Base-by-base conservation (phyloP, 2,113 vertebrate species). In the Nycticorax nycticorax region DNA sequence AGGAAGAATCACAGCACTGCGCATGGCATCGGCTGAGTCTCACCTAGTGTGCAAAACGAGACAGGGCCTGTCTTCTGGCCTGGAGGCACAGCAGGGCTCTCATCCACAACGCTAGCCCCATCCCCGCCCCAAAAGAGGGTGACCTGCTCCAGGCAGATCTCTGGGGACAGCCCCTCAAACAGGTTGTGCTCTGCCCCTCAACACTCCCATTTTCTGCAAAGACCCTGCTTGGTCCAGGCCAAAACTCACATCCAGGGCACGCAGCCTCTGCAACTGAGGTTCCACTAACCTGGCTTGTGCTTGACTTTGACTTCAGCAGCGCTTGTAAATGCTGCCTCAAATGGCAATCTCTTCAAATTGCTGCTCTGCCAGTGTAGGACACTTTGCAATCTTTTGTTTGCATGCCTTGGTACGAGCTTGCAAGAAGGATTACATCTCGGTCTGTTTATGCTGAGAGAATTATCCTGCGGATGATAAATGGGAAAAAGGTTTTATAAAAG, bases 181-280 rank as follows among this genome's bases (percentile, higher is more conserved):
- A 27, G 28, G 19, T 23, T 0, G 0, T 45, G 21, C 10, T 32
- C 48, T 71, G 41, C 16, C 17, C 37, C 24, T 69, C 1, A 0
- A 0, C 39, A 18, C 17, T 57, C 33, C 26, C 43, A 21, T 66
- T 47, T 56, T 75, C 62, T 37, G 27, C 11, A 7, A 7, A 76
- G n/a, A 26, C 13, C 16, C 37, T 59, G 56, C 37, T 41, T 41
- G 37, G 56, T 14, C 41, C 33, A 32, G 21, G 30, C 52, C 50
- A 76, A 66, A 66, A 15, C 16, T 69, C 55, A 6, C 37, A 26
- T 12, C 26, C 55, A 45, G 37, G 64, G 47, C 37, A 83, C 1
- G 3, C 14, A 47, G 60, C 18, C 52, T 23, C 23, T 41, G 35
- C 37, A 43, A 62, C 5, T 6, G 52, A 80, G 13, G 21, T 50